Conservation (phyloP, 2,888 invertebrate species). For the Andrena flavipes region DNA sequence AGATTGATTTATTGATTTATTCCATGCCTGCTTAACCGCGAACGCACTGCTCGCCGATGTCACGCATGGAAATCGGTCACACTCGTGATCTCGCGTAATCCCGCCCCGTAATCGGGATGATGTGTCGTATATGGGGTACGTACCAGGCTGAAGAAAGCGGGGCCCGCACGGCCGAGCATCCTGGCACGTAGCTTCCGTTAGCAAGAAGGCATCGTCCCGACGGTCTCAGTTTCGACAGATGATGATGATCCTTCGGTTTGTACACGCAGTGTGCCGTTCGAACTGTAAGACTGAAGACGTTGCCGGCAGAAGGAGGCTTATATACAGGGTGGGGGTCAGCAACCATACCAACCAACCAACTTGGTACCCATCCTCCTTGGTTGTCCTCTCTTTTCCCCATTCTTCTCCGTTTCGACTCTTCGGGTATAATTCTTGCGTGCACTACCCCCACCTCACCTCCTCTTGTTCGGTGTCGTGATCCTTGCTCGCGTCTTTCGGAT, state of each 20-base stretch:
- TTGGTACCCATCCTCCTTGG: slow-evolving; percentile 77
- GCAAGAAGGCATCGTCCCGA: slow-evolving; percentile 61
- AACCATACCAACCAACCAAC: slow-evolving; percentile 74
- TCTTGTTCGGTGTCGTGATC: slow-evolving; percentile 17
- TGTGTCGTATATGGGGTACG: slow-evolving; percentile 58
- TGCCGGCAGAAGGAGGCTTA: slow-evolving; percentile 78
- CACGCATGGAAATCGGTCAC: not conserved
- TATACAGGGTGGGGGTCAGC: slow-evolving; percentile 81
- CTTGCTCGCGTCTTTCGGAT: slow-evolving; percentile 23
- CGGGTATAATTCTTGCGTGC: slow-evolving; percentile 59
- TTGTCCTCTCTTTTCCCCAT: slow-evolving; percentile 67
- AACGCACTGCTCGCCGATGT: not conserved
- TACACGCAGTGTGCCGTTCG: slow-evolving; percentile 75
- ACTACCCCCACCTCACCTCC: slow-evolving; percentile 28
- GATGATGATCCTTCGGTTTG: slow-evolving; percentile 68
- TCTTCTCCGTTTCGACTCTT: slow-evolving; percentile 65
- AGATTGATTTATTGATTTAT: not conserved
- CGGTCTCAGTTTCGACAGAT: slow-evolving; percentile 50
- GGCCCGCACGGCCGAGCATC: slow-evolving; percentile 74
- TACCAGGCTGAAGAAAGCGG: slow-evolving; percentile 77
- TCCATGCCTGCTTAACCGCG: not conserved
- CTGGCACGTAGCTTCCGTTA: slow-evolving; percentile 61
- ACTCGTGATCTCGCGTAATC: slow-evolving; percentile 23
- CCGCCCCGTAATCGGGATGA: slow-evolving; percentile 12
- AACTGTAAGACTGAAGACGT: slow-evolving; percentile 81